phyloP scores from a whole-genome alignment of 2,797 vertebrate genomes.

The Syngnathus rostellatus region DNA sequence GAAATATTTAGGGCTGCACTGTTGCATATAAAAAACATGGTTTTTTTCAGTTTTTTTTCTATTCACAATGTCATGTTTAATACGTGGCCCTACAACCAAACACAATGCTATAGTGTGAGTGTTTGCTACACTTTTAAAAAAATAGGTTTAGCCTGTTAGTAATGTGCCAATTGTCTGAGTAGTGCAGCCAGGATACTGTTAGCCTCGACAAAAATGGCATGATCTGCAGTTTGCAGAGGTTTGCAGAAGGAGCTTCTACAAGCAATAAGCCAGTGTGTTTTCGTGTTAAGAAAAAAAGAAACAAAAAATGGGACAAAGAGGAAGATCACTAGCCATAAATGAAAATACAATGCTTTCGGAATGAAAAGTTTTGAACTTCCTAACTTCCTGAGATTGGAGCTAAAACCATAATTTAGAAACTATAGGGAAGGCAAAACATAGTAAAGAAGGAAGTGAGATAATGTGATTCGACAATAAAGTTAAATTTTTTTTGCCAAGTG shows the following conservation, averaged over 20 bases:
- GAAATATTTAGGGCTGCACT: not conserved
- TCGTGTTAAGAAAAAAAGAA: conserved; percentile 12
- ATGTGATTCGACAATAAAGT: conserved; percentile 34
- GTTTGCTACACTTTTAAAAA: not conserved
- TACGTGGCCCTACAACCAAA: not conserved
- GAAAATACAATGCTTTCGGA: not conserved
- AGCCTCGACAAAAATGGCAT: not conserved
- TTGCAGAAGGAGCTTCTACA: not conserved
- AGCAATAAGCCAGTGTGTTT: not conserved
- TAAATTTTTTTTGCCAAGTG: not conserved
- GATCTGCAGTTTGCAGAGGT: not conserved
- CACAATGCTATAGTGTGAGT: not conserved
- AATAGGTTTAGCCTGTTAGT: not conserved
- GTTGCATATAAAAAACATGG: not conserved
- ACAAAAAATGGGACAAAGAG: conserved; percentile 25
- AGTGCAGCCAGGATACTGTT: not conserved
- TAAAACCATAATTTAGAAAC: not conserved
- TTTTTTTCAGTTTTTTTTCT: too few species aligned
- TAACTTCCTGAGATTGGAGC: not conserved
- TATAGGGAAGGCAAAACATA: not conserved
- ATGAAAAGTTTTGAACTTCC: not conserved
- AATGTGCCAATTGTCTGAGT: not conserved
- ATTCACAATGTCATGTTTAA: too few species aligned
- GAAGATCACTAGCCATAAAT: conserved; percentile 20
- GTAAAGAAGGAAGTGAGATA: conserved; percentile 16